phyloP scores from a whole-genome alignment of 1,140 invertebrate species.

The Aethina tumida region DNA sequence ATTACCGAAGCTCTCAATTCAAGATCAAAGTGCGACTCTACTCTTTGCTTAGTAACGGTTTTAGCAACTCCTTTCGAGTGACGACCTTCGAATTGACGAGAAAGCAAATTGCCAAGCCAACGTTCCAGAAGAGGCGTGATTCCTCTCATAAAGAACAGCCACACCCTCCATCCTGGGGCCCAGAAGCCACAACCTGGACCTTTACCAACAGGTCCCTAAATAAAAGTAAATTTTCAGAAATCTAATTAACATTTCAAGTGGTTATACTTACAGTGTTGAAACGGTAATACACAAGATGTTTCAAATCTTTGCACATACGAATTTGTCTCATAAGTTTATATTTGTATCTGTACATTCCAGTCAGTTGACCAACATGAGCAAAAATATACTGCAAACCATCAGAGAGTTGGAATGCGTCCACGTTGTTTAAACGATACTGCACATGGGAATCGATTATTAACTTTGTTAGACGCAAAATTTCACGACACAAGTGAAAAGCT shows the following conservation, averaged over 20 bases:
- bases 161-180: constrained; percentile 98
- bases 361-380: constrained; percentile 97
- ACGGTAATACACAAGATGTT: constrained; percentile 98
- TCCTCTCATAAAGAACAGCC: constrained; percentile 99
- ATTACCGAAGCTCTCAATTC: constrained; percentile 96
- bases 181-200: constrained; percentile 98
- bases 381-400: constrained; percentile 99
- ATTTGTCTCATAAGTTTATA: constrained; percentile 99
- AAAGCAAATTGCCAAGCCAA: constrained; percentile 96
- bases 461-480: constrained; percentile 95
- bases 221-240: neutral
- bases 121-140: constrained; percentile 95
- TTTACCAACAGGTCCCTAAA: constrained; percentile 91
- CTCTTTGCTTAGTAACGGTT: constrained; percentile 98
- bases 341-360: constrained; percentile 99
- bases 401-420: constrained; percentile 96
- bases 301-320: constrained; percentile 99
- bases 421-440: constrained; percentile 97
- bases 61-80: constrained; percentile 99
- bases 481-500: constrained; percentile 98
- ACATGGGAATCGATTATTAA: constrained; percentile 98
- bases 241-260: neutral
- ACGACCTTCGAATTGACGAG: constrained; percentile 96
- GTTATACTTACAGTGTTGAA: constrained; percentile 85
- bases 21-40: constrained; percentile 98